Percentiles rank a stretch among this genome's conserved stretches.
These are phyloP conservation scores for Rhagoletis zephyria DNA, from an alignment of 1,140 invertebrate genomes.

Conservation along the genomic window DNA sequence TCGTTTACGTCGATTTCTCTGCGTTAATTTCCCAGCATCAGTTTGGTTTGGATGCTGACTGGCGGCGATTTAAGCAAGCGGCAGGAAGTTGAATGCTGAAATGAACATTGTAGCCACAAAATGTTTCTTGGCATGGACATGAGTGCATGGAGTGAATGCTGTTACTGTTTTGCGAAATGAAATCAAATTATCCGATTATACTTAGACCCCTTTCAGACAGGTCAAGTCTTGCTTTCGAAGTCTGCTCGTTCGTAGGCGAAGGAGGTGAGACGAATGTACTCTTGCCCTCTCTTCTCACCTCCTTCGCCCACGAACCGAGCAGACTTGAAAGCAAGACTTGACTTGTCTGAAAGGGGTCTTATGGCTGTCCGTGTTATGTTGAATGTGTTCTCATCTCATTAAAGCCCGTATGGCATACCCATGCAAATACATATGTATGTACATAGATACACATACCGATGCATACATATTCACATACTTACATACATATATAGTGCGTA, in stretches of 20 bases:
- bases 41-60: not conserved
- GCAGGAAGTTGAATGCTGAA: not conserved
- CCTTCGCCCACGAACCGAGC: no score
- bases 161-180: not conserved
- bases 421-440: not conserved
- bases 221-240: no score
- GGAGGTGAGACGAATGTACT: no score
- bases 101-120: not conserved
- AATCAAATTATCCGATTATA: slow-evolving; percentile 27
- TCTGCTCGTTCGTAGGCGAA: no score
- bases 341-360: no score
- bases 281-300: no score
- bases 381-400: not conserved
- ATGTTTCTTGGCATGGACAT: not conserved
- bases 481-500: no score
- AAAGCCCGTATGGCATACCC: not conserved
- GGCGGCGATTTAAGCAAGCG: not conserved
- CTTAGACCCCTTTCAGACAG: no score
- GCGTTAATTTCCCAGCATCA: not conserved
- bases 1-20: not conserved
- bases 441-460: not conserved
- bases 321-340: no score
- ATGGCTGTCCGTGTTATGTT: not conserved
- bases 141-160: not conserved
- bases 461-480: not conserved